Evolutionary conservation across 2,113 vertebrate species (phyloP), one percentile per base, ranked within the genome.

Genomic region (Ardeotis arabs): DNA sequence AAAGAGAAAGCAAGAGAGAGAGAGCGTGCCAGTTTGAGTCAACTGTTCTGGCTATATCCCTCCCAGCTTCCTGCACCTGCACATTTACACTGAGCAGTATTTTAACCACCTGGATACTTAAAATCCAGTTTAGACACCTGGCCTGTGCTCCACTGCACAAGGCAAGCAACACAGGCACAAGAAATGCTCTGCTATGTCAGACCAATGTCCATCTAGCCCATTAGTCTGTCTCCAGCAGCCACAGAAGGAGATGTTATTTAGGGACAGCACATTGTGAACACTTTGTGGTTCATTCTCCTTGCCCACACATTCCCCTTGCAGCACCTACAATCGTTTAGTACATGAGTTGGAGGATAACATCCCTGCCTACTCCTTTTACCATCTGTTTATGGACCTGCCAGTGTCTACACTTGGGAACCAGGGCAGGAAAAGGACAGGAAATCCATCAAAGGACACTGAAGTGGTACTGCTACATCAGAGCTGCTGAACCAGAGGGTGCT

Each of bases 401-500:
- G 37, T 6, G 5, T 18, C 63, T 31, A 50, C 17, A n/a, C 31
- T 39, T 72, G 39, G 33, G 22, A 73, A 77, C 7, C 12, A n/a
- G 25, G 9, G 33, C 33, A 84, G 35, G 44, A 25, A 55, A 81
- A 35, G 25, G 33, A 35, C 33, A 67, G 35, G 14, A 72, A 66
- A 58, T 12, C 28, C 59, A 75, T 35, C 25, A 37, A 47, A 63
- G 25, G 29, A 58, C 47, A 47, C 25, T 58, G 33, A 84, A 58
- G 47, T 8, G 10, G 23, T 29, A 53, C 20, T 44, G 33, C n/a
- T 63, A 31, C n/a, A n/a, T n/a, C 23, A 77, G 41, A 77, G 29
- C 64, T 29, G 58, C 35, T 37, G 49, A 85, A 81, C 23, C 35
- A 19, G 1, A 0, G 2, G 8, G 20, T 0, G 0, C 41, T 44